Base-by-base conservation (phyloP, 2,797 vertebrate species). In the Falco cherrug region DNA sequence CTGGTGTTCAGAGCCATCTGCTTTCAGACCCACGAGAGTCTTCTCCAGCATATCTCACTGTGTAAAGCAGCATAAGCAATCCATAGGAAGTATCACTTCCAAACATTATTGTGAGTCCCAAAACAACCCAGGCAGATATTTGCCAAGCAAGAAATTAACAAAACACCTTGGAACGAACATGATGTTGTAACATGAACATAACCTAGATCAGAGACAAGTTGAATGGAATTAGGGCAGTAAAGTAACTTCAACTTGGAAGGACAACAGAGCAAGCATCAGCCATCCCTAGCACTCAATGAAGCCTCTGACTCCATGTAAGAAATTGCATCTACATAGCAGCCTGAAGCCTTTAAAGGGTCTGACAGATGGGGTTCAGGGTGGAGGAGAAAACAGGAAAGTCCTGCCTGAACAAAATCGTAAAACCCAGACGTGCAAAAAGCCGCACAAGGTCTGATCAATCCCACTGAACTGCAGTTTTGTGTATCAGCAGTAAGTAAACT, bases 211-310 rank as follows among this genome's bases (percentile, higher is more conserved):
- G 25, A 22, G 16, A 45, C 12, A 70, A 45, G 41, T 5, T 70
- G 51, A 79, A 33, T 10, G 11, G 22, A 37, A n/a, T 25, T 17
- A 60, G 8, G 16, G 6, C n/a, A 87, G 26, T 26, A 61, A 60
- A 71, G 33, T 8, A 61, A 7, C 20, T 78, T 84, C 17, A 63
- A 0, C 12, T 10, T 39, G n/a, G 35, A 60, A 78, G 22, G 61
- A 28, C 6, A n/a, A 43, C 26, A 87, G 54, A 61, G 13, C 10
- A 48, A 4, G 0, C 3, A 7, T 33, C 8, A 6, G 21, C 19
- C 29, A 61, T 14, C 10, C n/a, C 26, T 39, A 21, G 17, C 0
- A 0, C 3, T 2, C 0, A 1, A 20, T 3, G 18, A 71, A 69
- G 19, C 33, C 24, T 39, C 59, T 31, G 51, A 47, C 11, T 37